phyloP scores from a whole-genome alignment of 1,140 invertebrate genomes.

The Geopemphigus sp. region DNA sequence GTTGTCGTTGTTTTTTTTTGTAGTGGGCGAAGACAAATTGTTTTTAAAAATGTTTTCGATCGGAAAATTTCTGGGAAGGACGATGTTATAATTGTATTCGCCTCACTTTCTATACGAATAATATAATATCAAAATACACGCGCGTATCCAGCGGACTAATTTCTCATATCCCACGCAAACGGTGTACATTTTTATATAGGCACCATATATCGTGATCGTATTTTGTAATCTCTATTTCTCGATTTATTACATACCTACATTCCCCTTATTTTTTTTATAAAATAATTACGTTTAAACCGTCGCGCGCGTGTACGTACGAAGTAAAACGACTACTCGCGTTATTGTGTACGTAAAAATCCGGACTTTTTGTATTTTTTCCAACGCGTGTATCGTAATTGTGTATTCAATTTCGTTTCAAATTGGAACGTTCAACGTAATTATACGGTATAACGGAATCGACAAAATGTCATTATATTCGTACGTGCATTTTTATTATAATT shows the following conservation, averaged over 20 bases:
- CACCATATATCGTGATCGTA: not conserved
- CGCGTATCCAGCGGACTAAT: not conserved
- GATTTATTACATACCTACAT: conserved; percentile 10
- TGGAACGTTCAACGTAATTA: not conserved
- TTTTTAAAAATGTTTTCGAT: not conserved
- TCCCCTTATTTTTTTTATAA: not conserved
- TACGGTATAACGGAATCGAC: not conserved
- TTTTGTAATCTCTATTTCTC: conserved; percentile 25
- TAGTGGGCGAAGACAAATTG: not conserved
- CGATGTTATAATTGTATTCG: conserved; percentile 25
- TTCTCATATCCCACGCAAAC: conserved; percentile 18
- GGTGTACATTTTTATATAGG: not conserved
- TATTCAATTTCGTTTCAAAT: not conserved
- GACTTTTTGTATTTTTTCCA: too few species aligned
- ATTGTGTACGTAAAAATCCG: too few species aligned
- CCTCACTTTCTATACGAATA: conserved; percentile 1
- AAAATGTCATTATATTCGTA: not conserved
- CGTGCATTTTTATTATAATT: not conserved
- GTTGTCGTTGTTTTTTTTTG: too few species aligned
- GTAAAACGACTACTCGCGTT: not conserved
- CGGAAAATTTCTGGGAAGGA: not conserved
- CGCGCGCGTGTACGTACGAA: not conserved
- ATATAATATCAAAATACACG: too few species aligned
- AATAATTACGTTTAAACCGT: not conserved
- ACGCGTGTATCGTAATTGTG: too few species aligned